Evolutionary conservation across 1,140 invertebrate genomes (phyloP).

Genomic region (Harlomillsia oculata): DNA sequence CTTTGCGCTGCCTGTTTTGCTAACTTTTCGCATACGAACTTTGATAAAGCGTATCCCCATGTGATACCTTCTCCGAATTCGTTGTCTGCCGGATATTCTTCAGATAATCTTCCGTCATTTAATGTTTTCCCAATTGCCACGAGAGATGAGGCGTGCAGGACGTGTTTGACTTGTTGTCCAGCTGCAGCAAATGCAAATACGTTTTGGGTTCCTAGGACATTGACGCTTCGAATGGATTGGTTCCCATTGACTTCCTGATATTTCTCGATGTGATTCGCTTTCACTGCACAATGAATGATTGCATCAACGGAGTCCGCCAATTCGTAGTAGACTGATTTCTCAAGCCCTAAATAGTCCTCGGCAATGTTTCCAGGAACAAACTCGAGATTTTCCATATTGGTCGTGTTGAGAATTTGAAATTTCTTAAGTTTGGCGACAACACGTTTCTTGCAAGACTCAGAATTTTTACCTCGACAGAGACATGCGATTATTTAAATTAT

Average conservation of each 20-base stretch:
- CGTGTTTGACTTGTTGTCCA: constrained; percentile 7
- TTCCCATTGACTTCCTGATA: neutral
- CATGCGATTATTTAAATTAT: neutral
- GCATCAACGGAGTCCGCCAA: neutral
- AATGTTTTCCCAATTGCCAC: constrained; percentile 2
- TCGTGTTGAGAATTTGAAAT: neutral
- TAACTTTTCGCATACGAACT: constrained; percentile 9
- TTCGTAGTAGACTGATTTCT: neutral
- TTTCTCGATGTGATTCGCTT: neutral
- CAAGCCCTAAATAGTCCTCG: neutral
- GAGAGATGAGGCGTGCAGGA: constrained; percentile 16
- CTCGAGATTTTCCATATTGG: neutral
- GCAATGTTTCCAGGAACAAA: neutral
- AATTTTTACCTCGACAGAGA: neutral
- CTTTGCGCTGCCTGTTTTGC: neutral
- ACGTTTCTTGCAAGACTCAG: neutral
- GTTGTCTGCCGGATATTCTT: neutral
- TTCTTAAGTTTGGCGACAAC: neutral
- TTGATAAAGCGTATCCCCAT: constrained; percentile 11
- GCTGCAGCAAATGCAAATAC: constrained; percentile 8
- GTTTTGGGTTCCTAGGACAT: constrained; percentile 8
- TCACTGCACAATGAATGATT: neutral
- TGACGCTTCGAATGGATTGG: neutral
- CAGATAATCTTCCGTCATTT: neutral
- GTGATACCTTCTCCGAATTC: neutral